These are phyloP conservation scores for Pagetopsis macropterus DNA, from an alignment of 2,797 vertebrate genomes.

Conservation along the genomic window DNA sequence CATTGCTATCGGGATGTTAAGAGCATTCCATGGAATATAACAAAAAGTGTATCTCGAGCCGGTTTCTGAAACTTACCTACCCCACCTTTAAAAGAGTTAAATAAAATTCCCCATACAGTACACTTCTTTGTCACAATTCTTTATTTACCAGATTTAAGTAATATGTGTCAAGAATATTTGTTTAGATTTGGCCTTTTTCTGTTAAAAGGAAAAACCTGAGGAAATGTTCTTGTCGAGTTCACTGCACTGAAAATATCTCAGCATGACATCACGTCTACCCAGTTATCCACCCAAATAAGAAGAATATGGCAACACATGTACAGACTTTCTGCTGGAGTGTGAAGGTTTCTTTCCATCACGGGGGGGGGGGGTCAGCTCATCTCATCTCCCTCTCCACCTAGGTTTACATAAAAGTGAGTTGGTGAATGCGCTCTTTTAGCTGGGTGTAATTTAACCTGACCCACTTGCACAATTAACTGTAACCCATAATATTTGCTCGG, in stretches of 20 bases:
- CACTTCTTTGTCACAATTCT: neutral
- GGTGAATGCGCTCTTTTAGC: slow-evolving; percentile 73
- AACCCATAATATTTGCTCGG: slow-evolving; percentile 83
- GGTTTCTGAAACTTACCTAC: too few species aligned
- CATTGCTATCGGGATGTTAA: too few species aligned
- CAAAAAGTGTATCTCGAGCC: too few species aligned
- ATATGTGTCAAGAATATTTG: neutral
- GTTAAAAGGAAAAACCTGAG: neutral
- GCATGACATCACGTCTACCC: slow-evolving; percentile 29
- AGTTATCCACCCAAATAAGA: slow-evolving; percentile 13
- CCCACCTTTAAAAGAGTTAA: neutral
- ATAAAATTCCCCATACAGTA: neutral
- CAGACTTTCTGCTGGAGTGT: slow-evolving; percentile 5
- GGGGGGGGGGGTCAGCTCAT: slow-evolving; percentile 23
- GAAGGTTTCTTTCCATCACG: slow-evolving; percentile 30
- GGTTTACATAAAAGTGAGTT: slow-evolving; percentile 44
- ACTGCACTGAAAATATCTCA: neutral
- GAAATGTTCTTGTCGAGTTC: neutral
- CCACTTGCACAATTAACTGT: slow-evolving; percentile 75
- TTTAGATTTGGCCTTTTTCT: neutral
- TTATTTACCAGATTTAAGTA: neutral
- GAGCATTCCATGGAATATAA: too few species aligned
- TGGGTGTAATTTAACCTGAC: slow-evolving; percentile 76
- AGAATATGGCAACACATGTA: slow-evolving; percentile 7
- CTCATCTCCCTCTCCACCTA: slow-evolving; percentile 39